phyloP scores from a whole-genome alignment of 1,140 invertebrate genomes.

The Eumeta japonica region DNA sequence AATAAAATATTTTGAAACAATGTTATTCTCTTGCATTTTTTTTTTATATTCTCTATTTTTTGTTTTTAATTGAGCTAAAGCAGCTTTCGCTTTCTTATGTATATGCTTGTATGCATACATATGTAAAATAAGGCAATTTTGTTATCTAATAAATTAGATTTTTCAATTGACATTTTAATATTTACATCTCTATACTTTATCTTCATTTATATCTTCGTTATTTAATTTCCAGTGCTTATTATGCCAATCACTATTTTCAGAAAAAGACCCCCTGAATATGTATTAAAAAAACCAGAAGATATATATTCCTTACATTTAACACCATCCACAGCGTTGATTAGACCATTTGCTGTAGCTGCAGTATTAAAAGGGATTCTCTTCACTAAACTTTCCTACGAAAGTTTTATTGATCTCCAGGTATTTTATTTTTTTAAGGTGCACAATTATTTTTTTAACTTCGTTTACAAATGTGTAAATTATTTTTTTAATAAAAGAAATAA shows the following conservation, averaged over 20 bases:
- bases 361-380: constrained; percentile 85
- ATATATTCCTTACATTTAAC: constrained; percentile 69
- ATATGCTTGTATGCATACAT: neutral
- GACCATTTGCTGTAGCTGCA: constrained; percentile 89
- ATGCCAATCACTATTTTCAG: constrained; percentile 52
- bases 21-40: neutral
- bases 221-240: too few relatives aligned
- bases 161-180: neutral
- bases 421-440: too few relatives aligned
- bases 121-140: neutral
- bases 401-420: constrained; percentile 90
- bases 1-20: constrained; percentile 4
- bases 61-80: neutral
- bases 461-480: too few relatives aligned
- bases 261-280: constrained; percentile 65
- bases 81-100: neutral
- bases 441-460: too few relatives aligned
- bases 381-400: constrained; percentile 78
- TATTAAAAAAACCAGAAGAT: constrained; percentile 58
- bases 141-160: neutral
- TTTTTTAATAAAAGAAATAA: too few relatives aligned
- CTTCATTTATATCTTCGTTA: too few relatives aligned
- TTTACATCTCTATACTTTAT: neutral
- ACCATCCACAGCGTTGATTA: constrained; percentile 68
- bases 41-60: neutral